Base-by-base conservation (phyloP, 2,888 invertebrate genomes). In the Hirtodrosophila alboralis region DNA sequence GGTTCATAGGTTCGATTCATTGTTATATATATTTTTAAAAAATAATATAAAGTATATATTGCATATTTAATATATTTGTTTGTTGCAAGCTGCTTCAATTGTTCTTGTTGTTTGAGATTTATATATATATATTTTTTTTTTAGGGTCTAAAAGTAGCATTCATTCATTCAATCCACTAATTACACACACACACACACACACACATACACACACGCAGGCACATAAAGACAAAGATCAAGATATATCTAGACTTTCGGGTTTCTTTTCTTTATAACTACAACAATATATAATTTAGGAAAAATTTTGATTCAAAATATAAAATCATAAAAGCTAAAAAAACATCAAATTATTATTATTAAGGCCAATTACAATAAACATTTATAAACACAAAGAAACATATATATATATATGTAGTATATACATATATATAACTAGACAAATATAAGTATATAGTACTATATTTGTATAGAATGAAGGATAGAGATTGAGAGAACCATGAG, bases 351-450 rank as follows among this genome's bases (percentile, higher is more conserved):
- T n/a, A n/a, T n/a, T n/a, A 2, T 18, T 26, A 52, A 51, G 64
- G 63, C 70, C 70, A 71, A 71, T 71, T 54, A 49, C 49, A 56
- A 21, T 43, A 26, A 36, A 13, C n/a, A n/a, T n/a, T n/a, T n/a
- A n/a, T n/a, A n/a, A n/a, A n/a, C n/a, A n/a, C n/a, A n/a, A n/a
- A n/a, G n/a, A n/a, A n/a, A n/a, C n/a, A n/a, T n/a, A n/a, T n/a
- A n/a, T n/a, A n/a, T n/a, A n/a, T n/a, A n/a, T n/a, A n/a, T n/a
- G n/a, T n/a, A 30, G 38, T 48, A 48, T 33, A 34, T 21, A 56
- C 34, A 57, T 45, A 5, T 18, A 2, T 4, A 18, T 18, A 18
- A 4, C 61, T 52, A 51, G 36, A 49, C 44, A 71, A 60, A 60
- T 41, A 52, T 48, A 38, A 4, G 18, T 18, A 5, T 47, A 26